phyloP scores from a whole-genome alignment of 2,888 invertebrate genomes.

The Esperia sulphurella region DNA sequence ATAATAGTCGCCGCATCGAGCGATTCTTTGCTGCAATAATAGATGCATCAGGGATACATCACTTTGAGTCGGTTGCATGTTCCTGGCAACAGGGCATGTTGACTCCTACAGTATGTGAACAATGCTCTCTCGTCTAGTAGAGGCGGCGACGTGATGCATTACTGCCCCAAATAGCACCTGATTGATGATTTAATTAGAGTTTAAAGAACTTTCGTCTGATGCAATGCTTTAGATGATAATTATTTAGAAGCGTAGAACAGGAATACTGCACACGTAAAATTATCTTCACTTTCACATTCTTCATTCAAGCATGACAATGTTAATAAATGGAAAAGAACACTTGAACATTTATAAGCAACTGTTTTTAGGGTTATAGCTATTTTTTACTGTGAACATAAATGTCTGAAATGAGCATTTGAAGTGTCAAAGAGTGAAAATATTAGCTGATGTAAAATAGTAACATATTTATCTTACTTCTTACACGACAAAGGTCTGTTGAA shows the following conservation, averaged over 20 bases:
- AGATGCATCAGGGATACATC: conserved; percentile 53
- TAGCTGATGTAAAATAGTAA: too few relatives aligned
- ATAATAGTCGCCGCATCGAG: conserved; percentile 61
- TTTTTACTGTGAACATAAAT: too few relatives aligned
- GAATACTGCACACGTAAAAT: conserved; percentile 10
- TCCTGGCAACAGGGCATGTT: conserved; percentile 61
- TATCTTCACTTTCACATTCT: conserved; percentile 22
- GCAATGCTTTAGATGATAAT: background rate
- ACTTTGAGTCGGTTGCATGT: conserved; percentile 52
- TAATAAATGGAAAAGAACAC: too few relatives aligned
- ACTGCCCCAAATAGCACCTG: conserved; percentile 56
- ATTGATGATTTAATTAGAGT: conserved; percentile 45
- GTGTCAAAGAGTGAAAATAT: too few relatives aligned
- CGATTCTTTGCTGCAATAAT: conserved; percentile 59
- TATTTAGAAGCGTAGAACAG: background rate
- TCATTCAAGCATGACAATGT: conserved; percentile 11
- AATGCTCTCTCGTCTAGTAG: conserved; percentile 44
- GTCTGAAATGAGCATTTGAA: too few relatives aligned
- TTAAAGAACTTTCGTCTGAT: conserved; percentile 43
- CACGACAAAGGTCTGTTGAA: background rate
- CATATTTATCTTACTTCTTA: too few relatives aligned
- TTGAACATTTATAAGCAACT: conserved; percentile 5
- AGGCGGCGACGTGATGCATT: conserved; percentile 30
- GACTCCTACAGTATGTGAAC: conserved; percentile 69
- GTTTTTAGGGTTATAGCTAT: too few relatives aligned